Conservation (phyloP, 2,113 vertebrate genomes). For the Athene noctua region DNA sequence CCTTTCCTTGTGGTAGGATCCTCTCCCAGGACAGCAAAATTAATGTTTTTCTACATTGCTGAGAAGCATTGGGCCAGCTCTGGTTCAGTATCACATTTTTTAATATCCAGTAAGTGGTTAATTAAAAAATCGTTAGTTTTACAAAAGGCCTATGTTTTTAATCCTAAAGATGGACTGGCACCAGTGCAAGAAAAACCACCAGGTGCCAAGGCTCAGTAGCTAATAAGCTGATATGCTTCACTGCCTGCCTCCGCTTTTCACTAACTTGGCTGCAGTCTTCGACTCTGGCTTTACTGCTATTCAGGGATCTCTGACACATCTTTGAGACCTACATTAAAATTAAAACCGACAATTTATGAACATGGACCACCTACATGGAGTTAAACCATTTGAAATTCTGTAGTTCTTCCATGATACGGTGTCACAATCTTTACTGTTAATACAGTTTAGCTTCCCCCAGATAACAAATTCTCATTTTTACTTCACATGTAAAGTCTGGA, state of each 20-base stretch:
- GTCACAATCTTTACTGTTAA: constrained; percentile 27
- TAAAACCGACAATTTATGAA: constrained; percentile 22
- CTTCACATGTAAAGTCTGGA: not conserved
- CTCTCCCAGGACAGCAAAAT: not conserved
- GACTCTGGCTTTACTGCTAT: constrained; percentile 9
- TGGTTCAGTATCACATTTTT: not conserved
- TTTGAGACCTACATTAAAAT: constrained; percentile 1
- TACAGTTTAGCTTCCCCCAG: constrained; percentile 36
- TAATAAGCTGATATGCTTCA: not conserved
- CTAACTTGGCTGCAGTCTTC: not conserved
- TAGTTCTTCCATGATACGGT: not conserved
- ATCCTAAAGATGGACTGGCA: not conserved
- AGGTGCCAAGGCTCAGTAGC: not conserved
- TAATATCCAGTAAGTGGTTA: not conserved
- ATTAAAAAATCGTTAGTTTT: not conserved
- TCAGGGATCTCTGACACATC: constrained; percentile 6
- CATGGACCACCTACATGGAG: constrained; percentile 32
- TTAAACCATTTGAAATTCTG: constrained; percentile 33
- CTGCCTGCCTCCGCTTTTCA: not conserved
- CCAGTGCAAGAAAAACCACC: not conserved
- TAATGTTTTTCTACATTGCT: not conserved
- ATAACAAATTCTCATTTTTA: not conserved
- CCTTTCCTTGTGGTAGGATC: not conserved
- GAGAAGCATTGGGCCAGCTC: not conserved
- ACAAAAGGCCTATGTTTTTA: not conserved